Evolutionary conservation across 2,797 vertebrate species (phyloP).

Genomic region (Sebastes steindachneri): DNA sequence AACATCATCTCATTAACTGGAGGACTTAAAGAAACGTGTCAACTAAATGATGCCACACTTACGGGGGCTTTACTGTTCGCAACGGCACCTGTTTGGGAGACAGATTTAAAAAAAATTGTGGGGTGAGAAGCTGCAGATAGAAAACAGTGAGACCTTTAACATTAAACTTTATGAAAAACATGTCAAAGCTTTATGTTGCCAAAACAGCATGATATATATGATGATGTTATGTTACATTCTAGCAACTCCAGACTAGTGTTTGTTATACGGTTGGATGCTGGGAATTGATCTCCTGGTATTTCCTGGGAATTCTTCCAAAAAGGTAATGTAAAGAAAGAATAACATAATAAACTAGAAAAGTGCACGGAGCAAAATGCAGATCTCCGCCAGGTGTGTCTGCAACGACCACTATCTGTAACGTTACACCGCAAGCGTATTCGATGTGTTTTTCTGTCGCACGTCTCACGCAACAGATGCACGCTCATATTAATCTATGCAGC

Average conservation of each 20-base stretch:
- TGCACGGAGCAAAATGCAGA: background rate
- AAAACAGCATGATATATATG: background rate
- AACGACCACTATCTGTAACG: too few relatives aligned
- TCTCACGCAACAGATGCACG: too few relatives aligned
- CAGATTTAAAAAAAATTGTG: background rate
- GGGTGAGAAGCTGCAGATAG: background rate
- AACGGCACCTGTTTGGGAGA: slow-evolving; percentile 76
- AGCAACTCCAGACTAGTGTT: too few relatives aligned
- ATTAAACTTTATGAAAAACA: background rate
- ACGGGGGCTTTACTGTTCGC: slow-evolving; percentile 86
- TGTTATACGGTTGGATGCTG: background rate
- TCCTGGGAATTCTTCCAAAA: background rate
- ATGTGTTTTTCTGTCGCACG: too few relatives aligned
- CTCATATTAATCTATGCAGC: too few relatives aligned
- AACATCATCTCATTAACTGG: background rate
- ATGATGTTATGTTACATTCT: background rate
- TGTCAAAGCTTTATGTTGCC: background rate
- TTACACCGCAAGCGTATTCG: too few relatives aligned
- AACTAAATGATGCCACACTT: slow-evolving; percentile 60
- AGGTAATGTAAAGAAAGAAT: background rate
- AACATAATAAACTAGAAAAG: background rate
- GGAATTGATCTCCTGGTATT: background rate
- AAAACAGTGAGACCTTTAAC: background rate
- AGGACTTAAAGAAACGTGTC: background rate
- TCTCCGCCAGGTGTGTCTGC: too few relatives aligned